Conservation (phyloP, 2,113 vertebrate genomes). For the Eurystomus gularis region DNA sequence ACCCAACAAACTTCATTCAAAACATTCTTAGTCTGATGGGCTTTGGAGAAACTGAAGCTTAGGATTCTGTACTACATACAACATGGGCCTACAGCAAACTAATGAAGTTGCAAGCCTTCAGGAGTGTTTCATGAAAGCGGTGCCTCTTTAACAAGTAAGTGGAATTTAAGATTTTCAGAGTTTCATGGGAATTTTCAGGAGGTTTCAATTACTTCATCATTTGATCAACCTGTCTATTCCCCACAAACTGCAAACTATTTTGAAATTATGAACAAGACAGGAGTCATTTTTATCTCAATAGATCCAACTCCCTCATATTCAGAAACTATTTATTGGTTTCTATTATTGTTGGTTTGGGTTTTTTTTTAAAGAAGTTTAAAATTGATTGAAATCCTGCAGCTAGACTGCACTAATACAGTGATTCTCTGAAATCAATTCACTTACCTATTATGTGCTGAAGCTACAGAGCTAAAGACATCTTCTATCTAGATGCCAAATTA, state of each 20-base stretch:
- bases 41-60: not conserved
- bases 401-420: not conserved
- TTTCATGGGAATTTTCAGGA: not conserved
- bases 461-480: not conserved
- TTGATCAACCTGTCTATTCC: not conserved
- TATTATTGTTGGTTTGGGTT: not conserved
- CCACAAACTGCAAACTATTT: not conserved
- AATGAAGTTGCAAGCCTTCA: not conserved
- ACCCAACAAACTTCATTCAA: not conserved
- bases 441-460: not conserved
- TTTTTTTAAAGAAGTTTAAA: not conserved
- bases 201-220: not conserved
- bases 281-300: not conserved
- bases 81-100: not conserved
- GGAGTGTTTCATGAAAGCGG: not conserved
- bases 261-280: not conserved
- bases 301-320: not conserved
- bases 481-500: not conserved
- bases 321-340: not conserved
- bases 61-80: not conserved
- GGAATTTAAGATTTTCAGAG: not conserved
- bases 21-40: not conserved
- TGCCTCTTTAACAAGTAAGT: not conserved
- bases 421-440: not conserved
- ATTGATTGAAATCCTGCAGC: not conserved